phyloP scores from a whole-genome alignment of 2,888 invertebrate species.

The Lasius fuliginosus region DNA sequence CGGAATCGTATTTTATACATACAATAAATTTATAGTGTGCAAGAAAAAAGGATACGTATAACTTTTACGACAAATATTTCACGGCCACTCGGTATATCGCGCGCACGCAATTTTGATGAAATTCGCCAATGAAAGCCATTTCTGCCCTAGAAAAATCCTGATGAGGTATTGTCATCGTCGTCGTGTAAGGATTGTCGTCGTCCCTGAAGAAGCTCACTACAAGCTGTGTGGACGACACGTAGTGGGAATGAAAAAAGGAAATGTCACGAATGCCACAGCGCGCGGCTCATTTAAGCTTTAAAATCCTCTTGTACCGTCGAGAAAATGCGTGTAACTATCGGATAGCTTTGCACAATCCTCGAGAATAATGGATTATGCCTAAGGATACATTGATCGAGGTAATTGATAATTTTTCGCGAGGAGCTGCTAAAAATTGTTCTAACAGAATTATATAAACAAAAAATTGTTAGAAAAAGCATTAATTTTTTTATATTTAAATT shows the following conservation, averaged over 20 bases:
- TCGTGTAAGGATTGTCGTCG: constrained; percentile 37
- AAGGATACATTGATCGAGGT: neutral
- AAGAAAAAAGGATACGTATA: neutral
- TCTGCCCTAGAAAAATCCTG: constrained; percentile 38
- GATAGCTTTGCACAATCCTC: constrained; percentile 4
- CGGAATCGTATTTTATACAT: constrained; percentile 15
- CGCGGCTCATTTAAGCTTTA: constrained; percentile 67
- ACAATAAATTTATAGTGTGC: constrained; percentile 16
- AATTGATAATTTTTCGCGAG: neutral
- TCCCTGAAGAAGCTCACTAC: constrained; percentile 48
- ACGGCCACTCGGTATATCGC: constrained; percentile 26
- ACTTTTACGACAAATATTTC: constrained; percentile 43
- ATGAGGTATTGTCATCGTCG: constrained; percentile 51
- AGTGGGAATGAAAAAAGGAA: constrained; percentile 26
- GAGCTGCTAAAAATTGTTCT: neutral
- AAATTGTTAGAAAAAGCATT: neutral
- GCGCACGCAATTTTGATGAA: constrained; percentile 42
- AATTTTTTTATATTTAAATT: neutral
- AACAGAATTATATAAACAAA: neutral
- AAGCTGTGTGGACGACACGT: constrained; percentile 30
- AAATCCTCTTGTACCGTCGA: constrained; percentile 33
- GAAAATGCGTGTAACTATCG: constrained; percentile 41
- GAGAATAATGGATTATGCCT: neutral
- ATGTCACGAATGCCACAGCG: constrained; percentile 62
- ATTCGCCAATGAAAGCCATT: constrained; percentile 42